Percentiles rank a stretch among this genome's conserved stretches.
Conservation (phyloP, 1,140 invertebrate species). For the Drepana arcuata region DNA sequence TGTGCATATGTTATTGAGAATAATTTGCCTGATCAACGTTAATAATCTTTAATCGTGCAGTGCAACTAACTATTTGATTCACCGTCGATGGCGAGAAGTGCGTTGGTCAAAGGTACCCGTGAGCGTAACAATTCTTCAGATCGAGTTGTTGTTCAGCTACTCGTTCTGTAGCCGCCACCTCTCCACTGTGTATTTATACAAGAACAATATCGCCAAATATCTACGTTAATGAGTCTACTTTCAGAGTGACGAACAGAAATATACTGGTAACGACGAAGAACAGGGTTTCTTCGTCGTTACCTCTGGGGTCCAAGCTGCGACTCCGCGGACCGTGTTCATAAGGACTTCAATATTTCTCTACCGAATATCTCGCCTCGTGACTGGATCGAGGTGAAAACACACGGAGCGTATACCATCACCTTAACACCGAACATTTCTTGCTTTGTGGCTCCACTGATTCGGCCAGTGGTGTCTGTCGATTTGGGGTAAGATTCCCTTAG, state of each 20-base stretch:
- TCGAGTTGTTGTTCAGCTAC: background rate
- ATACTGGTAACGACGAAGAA: background rate
- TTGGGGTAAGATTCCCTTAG: constrained; percentile 39
- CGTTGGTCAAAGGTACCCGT: background rate
- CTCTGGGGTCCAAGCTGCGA: background rate
- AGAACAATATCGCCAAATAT: background rate
- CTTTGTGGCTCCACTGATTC: constrained; percentile 15
- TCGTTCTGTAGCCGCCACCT: background rate
- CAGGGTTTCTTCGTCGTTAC: background rate
- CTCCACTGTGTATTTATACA: background rate
- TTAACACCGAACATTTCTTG: constrained; percentile 22
- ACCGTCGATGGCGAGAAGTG: background rate
- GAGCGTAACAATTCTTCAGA: background rate
- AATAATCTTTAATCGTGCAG: background rate
- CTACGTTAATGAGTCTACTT: background rate
- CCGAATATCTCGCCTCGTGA: background rate
- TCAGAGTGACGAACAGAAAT: background rate
- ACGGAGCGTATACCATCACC: constrained; percentile 1
- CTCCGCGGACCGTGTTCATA: background rate
- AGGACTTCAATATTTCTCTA: background rate
- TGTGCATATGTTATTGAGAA: no score
- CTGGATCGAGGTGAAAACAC: background rate
- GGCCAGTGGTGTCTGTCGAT: constrained; percentile 23
- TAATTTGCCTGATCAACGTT: background rate
- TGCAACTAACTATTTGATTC: background rate